These are phyloP conservation scores for Aleadryas rufinucha DNA, from an alignment of 2,113 vertebrate genomes.

Conservation along the genomic window DNA sequence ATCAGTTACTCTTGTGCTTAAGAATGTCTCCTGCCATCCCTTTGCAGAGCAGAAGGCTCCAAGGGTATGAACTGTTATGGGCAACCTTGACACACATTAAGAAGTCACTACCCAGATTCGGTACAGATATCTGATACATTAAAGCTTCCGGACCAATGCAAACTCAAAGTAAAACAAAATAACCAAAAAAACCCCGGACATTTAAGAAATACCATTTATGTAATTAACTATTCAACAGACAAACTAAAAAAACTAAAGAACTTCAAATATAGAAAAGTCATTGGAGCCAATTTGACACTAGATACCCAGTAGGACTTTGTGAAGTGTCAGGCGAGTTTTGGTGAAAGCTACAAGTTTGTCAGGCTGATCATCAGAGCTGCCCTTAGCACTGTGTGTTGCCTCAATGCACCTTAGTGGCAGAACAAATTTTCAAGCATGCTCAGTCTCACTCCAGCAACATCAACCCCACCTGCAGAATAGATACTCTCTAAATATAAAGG, in stretches of 20 bases:
- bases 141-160: background rate
- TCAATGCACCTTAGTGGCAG: background rate
- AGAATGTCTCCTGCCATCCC: background rate
- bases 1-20: background rate
- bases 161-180: background rate
- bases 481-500: background rate
- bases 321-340: background rate
- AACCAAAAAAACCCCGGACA: background rate
- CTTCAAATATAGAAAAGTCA: background rate
- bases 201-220: background rate
- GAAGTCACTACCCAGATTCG: background rate
- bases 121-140: background rate
- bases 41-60: accelerated
- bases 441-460: background rate
- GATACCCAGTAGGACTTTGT: background rate
- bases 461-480: background rate
- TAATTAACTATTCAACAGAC: background rate
- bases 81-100: accelerated
- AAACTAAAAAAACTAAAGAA: background rate
- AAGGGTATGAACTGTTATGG: accelerated
- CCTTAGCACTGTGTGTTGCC: background rate
- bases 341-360: background rate
- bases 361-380: background rate
- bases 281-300: background rate
- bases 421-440: background rate